phyloP scores from a whole-genome alignment of 2,797 vertebrate species.

The Pyrocephalus nanus region DNA sequence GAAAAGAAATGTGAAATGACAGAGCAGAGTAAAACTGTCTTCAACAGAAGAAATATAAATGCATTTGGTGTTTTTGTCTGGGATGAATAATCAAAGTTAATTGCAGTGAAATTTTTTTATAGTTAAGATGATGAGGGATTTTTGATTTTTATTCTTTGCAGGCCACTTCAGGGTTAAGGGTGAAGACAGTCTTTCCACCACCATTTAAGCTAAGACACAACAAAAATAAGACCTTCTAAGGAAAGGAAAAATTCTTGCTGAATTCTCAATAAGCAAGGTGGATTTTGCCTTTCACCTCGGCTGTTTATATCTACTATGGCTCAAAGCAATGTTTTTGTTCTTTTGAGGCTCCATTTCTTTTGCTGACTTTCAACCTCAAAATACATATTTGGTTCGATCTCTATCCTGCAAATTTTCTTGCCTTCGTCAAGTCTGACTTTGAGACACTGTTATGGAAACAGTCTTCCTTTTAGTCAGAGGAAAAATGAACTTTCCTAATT shows the following conservation, averaged over 20 bases:
- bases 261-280: background rate
- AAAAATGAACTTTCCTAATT: slow-evolving; percentile 28
- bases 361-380: slow-evolving; percentile 20
- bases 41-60: background rate
- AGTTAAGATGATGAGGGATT: background rate
- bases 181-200: background rate
- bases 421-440: background rate
- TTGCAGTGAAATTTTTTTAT: background rate
- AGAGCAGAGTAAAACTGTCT: background rate
- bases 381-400: background rate
- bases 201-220: background rate
- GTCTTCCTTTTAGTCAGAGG: background rate
- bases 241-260: background rate
- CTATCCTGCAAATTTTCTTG: background rate
- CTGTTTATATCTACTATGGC: background rate
- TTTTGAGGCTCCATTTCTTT: slow-evolving; percentile 1
- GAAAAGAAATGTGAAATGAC: background rate
- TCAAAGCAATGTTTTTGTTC: slow-evolving; percentile 7
- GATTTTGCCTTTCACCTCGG: background rate
- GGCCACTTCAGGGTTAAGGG: background rate
- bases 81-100: background rate
- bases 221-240: background rate
- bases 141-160: background rate
- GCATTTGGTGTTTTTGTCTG: background rate
- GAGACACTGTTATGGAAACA: background rate